Percentiles rank a stretch among this genome's conserved stretches.
phyloP scores from a whole-genome alignment of 2,113 vertebrate species.

The Pomatostomus ruficeps region DNA sequence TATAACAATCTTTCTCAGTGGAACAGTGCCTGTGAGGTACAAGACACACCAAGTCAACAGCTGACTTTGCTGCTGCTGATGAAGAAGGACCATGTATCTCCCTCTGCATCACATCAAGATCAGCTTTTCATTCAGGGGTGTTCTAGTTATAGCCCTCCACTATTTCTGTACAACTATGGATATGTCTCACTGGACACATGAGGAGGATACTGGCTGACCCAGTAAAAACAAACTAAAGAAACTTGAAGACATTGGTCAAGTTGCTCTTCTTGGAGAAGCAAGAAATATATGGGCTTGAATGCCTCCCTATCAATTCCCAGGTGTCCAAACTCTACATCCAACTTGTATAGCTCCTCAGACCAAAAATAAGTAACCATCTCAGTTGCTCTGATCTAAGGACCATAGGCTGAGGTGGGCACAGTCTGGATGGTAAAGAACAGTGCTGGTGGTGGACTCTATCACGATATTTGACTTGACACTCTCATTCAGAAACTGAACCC shows the following conservation, averaged over 20 bases:
- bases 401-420: background rate
- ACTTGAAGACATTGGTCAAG: background rate
- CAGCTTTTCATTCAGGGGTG: background rate
- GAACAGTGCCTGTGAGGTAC: background rate
- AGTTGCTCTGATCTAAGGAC: background rate
- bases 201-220: background rate
- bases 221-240: background rate
- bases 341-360: background rate
- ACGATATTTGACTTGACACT: background rate
- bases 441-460: background rate
- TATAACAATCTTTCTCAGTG: background rate
- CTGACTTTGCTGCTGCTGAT: background rate
- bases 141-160: background rate
- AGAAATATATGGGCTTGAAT: background rate
- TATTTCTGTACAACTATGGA: background rate
- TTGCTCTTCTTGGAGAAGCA: background rate
- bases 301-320: background rate
- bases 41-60: background rate
- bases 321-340: background rate
- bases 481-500: background rate
- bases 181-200: background rate
- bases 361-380: background rate
- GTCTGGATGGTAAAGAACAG: background rate
- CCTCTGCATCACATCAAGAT: background rate
- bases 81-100: background rate